These are phyloP conservation scores for Brachionus koreanus DNA, from an alignment of 1,140 invertebrate genomes.

Conservation along the genomic window DNA sequence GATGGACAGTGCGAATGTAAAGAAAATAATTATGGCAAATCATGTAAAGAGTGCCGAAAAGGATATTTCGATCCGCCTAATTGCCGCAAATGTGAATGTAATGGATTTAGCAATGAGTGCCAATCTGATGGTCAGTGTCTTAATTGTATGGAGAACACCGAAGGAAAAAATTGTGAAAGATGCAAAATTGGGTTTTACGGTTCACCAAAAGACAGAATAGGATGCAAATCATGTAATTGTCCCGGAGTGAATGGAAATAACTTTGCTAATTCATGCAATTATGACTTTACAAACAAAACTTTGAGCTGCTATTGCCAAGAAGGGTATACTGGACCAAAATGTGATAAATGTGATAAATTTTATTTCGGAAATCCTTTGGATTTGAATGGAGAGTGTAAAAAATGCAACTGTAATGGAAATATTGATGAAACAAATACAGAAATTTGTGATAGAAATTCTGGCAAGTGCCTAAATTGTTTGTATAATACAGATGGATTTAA, in stretches of 20 bases:
- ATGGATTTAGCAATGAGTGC: conserved; percentile 89
- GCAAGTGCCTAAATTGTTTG: conserved; percentile 85
- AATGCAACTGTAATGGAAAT: conserved; percentile 89
- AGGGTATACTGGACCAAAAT: conserved; percentile 74
- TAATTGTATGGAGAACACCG: conserved; percentile 79
- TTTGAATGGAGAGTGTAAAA: conserved; percentile 71
- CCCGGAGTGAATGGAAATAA: conserved; percentile 76
- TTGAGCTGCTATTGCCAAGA: conserved; percentile 86
- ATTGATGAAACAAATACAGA: conserved; percentile 78
- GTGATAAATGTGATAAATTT: conserved; percentile 88
- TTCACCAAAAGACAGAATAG: conserved; percentile 84
- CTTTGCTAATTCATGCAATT: conserved; percentile 79
- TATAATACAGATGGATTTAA: conserved; percentile 84
- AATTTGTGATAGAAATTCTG: conserved; percentile 78
- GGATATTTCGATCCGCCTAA: conserved; percentile 94
- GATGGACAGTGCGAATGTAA: conserved; percentile 46
- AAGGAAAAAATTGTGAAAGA: conserved; percentile 79
- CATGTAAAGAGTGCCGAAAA: conserved; percentile 87
- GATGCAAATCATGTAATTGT: conserved; percentile 88
- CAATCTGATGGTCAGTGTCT: conserved; percentile 80
- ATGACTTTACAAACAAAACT: conserved; percentile 79
- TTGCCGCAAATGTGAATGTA: conserved; percentile 88
- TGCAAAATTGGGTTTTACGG: conserved; percentile 90
- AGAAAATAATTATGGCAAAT: conserved; percentile 81
- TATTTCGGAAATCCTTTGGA: conserved; percentile 65